Base-by-base conservation (phyloP, 2,888 invertebrate species). In the Machimus rusticus region DNA sequence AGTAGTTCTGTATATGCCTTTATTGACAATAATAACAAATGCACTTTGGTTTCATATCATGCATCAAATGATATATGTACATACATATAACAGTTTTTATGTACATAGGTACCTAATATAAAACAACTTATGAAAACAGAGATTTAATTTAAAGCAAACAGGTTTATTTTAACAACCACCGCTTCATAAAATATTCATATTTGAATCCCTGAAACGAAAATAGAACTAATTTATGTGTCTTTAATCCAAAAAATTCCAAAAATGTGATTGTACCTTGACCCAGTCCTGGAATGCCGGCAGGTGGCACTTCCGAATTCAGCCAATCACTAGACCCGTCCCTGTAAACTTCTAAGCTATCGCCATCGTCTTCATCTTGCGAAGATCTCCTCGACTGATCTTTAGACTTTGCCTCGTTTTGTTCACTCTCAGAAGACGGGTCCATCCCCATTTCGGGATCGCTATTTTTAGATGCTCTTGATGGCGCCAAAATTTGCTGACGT, bases 241-340 rank as follows among this genome's bases (percentile, higher is more conserved):
- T 37, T 34, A 16, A 76, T 14, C 6, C 14, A 76, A 34, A 19
- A 16, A 14, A 76, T 39, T n/a, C 37, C 76, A 37, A 37, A 39
- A 85, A 74, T 55, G 34, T 5, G 34, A 34, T 19, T 55, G 86
- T 74, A 86, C 86, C 86, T 86, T 86, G 86, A 86, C 86, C 86
- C 23, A 86, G 37, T 43, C n/a, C 55, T 77, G 55, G 51, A 66
- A 82, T 82, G 31, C 55, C 77, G 23, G 37, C 77, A 77, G 86
- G 14, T 86, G 86, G 76, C 31, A 77, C 23, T 9, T 88, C 81
- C 6, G 79, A 74, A 76, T 88, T 89, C 3, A 89, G 66, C 89
- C 89, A 89, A 84, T 89, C 89, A 31, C 88, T 89, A 28, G 66
- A 66, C 2, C 12, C 66, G 77, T 88, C 86, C 3, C 88, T 87